These are phyloP conservation scores for Monochamus alternatus DNA, from an alignment of 2,888 invertebrate species.

Conservation along the genomic window DNA sequence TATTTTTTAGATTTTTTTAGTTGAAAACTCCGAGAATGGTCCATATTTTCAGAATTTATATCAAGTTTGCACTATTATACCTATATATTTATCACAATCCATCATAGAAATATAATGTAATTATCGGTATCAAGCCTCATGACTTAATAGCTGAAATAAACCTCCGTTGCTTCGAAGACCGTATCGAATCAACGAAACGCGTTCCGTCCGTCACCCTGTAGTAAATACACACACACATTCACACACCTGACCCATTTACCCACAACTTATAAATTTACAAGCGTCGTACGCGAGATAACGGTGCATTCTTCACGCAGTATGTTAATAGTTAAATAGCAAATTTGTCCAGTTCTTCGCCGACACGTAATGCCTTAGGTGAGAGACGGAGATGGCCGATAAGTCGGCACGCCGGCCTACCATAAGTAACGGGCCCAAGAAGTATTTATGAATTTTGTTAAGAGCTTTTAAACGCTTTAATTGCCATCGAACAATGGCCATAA, in stretches of 20 bases:
- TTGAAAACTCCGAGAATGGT: too few relatives aligned
- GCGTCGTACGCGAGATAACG: conserved; percentile 54
- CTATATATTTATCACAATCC: too few relatives aligned
- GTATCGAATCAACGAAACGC: not conserved
- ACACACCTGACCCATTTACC: conserved; percentile 53
- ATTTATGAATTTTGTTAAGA: conserved; percentile 25
- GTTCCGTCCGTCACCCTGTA: conserved; percentile 38
- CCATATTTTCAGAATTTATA: too few relatives aligned
- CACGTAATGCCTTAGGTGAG: conserved; percentile 31
- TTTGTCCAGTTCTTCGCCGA: conserved; percentile 50
- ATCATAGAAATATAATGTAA: too few relatives aligned
- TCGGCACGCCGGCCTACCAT: conserved; percentile 22
- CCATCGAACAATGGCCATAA: not conserved
- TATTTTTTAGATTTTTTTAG: too few relatives aligned
- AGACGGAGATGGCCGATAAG: conserved; percentile 32
- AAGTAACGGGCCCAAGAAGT: conserved; percentile 32
- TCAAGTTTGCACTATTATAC: too few relatives aligned
- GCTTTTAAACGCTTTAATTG: not conserved
- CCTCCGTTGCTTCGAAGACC: not conserved
- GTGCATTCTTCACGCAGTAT: conserved; percentile 53
- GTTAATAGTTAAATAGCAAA: conserved; percentile 54
- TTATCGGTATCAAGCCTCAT: too few relatives aligned
- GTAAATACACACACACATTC: conserved; percentile 11
- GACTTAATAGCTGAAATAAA: too few relatives aligned
- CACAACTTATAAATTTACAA: conserved; percentile 55